Percentiles rank a stretch among this genome's conserved stretches.
phyloP scores from a whole-genome alignment of 92 coral and sea anemone species.

The Paragorgia papillata region DNA sequence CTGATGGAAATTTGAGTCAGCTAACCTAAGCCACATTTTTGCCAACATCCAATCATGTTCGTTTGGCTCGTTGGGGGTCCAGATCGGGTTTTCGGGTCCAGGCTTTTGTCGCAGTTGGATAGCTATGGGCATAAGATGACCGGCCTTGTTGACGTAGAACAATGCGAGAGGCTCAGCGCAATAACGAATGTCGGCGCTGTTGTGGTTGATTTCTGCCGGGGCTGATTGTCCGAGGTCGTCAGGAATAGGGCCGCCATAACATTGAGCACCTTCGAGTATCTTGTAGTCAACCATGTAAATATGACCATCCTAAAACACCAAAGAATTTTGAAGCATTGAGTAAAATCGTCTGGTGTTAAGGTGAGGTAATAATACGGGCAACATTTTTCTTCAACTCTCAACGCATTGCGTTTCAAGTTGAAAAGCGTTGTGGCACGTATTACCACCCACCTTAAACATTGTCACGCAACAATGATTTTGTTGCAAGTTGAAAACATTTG shows the following conservation, averaged over 20 bases:
- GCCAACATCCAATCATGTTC: slow-evolving; percentile 80
- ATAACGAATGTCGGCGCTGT: slow-evolving; percentile 60
- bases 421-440: no score
- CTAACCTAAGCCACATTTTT: slow-evolving; percentile 74
- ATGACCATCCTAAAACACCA: slow-evolving; percentile 61
- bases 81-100: slow-evolving; percentile 64
- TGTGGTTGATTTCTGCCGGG: slow-evolving; percentile 35
- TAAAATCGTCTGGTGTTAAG: no score
- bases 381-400: no score
- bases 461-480: no score
- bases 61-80: slow-evolving; percentile 72
- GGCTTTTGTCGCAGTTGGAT: slow-evolving; percentile 76
- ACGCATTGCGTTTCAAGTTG: no score
- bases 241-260: slow-evolving; percentile 40
- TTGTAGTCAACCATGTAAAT: slow-evolving; percentile 64
- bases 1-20: slow-evolving; percentile 70
- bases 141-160: slow-evolving; percentile 74
- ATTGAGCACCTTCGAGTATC: slow-evolving; percentile 60
- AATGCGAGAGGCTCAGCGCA: slow-evolving; percentile 68
- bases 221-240: slow-evolving; percentile 45
- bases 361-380: no score
- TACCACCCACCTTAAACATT: no score
- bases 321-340: no score
- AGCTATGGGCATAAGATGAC: slow-evolving; percentile 83
- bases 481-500: no score